A percentile compares a stretch with the other conserved stretches of the same genome.
These are phyloP conservation scores for Scotopteryx bipunctaria DNA, from an alignment of 2,888 invertebrate genomes.

Conservation along the genomic window DNA sequence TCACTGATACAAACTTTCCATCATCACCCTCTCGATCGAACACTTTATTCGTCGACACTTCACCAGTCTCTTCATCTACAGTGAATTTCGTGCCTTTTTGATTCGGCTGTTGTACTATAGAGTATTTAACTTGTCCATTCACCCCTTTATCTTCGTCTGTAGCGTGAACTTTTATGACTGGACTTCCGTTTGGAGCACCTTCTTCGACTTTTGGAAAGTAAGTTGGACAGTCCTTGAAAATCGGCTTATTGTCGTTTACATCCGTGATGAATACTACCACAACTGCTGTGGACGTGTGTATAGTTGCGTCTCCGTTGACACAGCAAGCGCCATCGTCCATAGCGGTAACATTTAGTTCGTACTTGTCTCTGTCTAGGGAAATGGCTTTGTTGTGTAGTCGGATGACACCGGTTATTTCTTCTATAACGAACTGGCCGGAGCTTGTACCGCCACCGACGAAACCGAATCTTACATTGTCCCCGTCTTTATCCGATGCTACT, in stretches of 20 bases:
- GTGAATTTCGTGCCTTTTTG: slow-evolving; percentile 97
- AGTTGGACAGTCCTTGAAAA: slow-evolving; percentile 96
- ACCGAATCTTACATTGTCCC: slow-evolving; percentile 96
- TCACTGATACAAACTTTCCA: slow-evolving; percentile 97
- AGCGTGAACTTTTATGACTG: slow-evolving; percentile 96
- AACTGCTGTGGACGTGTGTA: slow-evolving; percentile 96
- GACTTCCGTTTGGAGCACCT: slow-evolving; percentile 96
- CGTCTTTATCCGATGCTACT: slow-evolving; percentile 98
- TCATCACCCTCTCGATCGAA: slow-evolving; percentile 98
- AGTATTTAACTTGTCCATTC: slow-evolving; percentile 97
- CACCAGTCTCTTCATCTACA: slow-evolving; percentile 97
- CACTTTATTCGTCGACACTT: slow-evolving; percentile 97
- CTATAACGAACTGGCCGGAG: slow-evolving; percentile 96
- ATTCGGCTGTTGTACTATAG: slow-evolving; percentile 97
- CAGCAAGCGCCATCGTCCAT: slow-evolving; percentile 99
- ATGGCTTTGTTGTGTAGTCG: slow-evolving; percentile 94
- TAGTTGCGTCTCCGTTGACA: slow-evolving; percentile 92
- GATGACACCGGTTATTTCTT: slow-evolving; percentile 97
- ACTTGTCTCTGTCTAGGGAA: slow-evolving; percentile 95
- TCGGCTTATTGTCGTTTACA: slow-evolving; percentile 98
- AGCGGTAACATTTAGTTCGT: slow-evolving; percentile 98
- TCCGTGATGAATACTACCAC: slow-evolving; percentile 98
- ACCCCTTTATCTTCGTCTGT: slow-evolving; percentile 98
- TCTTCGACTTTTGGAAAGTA: slow-evolving; percentile 97
- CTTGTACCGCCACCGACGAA: slow-evolving; percentile 95